Base-by-base conservation (phyloP, 1,140 invertebrate species). In the Heliconius congener region DNA sequence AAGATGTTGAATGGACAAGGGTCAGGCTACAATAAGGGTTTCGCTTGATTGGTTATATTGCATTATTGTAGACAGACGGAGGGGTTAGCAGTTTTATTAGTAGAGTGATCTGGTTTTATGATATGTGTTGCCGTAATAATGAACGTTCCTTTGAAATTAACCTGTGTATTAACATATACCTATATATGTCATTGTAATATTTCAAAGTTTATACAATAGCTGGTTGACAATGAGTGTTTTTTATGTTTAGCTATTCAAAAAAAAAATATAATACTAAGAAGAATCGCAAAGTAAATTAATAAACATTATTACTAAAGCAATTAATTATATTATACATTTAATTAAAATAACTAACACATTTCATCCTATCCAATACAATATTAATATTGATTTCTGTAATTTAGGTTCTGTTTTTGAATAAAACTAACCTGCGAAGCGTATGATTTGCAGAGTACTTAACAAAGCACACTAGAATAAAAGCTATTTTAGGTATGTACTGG, bases 101-200 rank as follows among this genome's bases (percentile, higher is more conserved):
- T 83, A 73, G 76, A 80, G 81, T 86, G 84, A 89, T 88, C 88
- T 89, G 82, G 78, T 83, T 89, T 90, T 88, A 90, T 87, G 88
- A 89, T 55, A 75, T 55, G 42, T 78, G 73, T 78, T 80, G 50
- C 42, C 30, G 57, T 78, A 73, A 74, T 71, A 77, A 71, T 52
- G 34, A 70, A 18, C 66, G 39, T 79, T 72, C n/a, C 60, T 37
- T 57, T 37, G 39, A 70, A 79, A 13, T 46, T 5, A 46, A 46
- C 13, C 13, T 18, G 37, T 30, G 55, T 66, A 71, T 79, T 34
- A 71, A 74, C 50, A 70, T 6, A 50, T 8, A n/a, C 8, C 57
- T 19, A 30, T 46, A 60, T 75, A 19, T 9, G 13, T 23, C 57
- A 66, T n/a, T 37, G 50, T 39, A 42, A 66, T 1, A 66, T 27